phyloP scores from a whole-genome alignment of 2,113 vertebrate genomes.

The Puffinus mauretanicus region DNA sequence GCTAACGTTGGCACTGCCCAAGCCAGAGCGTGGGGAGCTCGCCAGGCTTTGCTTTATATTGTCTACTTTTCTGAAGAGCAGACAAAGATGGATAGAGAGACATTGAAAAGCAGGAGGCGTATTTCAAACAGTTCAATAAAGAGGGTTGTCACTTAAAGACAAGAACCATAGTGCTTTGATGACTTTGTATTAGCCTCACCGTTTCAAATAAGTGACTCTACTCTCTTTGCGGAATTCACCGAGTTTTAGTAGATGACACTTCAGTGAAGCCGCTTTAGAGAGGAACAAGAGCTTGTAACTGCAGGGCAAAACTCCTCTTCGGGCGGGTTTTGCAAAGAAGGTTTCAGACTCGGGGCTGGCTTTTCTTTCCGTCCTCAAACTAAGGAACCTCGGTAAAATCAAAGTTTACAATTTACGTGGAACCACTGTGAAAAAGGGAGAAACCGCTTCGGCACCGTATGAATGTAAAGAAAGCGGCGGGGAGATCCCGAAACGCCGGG shows the following conservation, averaged over 20 bases:
- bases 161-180: slow-evolving; percentile 84
- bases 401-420: not conserved
- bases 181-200: slow-evolving; percentile 80
- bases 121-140: slow-evolving; percentile 79
- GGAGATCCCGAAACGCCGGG: not conserved
- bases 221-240: slow-evolving; percentile 48
- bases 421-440: not conserved
- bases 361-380: not conserved
- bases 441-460: not conserved
- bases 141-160: slow-evolving; percentile 82
- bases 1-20: slow-evolving; percentile 80
- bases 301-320: not conserved
- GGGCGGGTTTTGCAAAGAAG: not conserved
- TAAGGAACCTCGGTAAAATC: not conserved
- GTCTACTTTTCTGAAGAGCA: slow-evolving; percentile 78
- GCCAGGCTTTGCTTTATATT: slow-evolving; percentile 80
- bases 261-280: slow-evolving; percentile 16
- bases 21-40: slow-evolving; percentile 78
- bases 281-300: not conserved
- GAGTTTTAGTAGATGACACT: slow-evolving; percentile 53
- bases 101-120: slow-evolving; percentile 83
- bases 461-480: not conserved
- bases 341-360: not conserved
- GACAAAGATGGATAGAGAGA: slow-evolving; percentile 86
- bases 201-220: slow-evolving; percentile 74